These are phyloP conservation scores for Anarsia innoxiella DNA, from an alignment of 2,888 invertebrate genomes.

Conservation along the genomic window DNA sequence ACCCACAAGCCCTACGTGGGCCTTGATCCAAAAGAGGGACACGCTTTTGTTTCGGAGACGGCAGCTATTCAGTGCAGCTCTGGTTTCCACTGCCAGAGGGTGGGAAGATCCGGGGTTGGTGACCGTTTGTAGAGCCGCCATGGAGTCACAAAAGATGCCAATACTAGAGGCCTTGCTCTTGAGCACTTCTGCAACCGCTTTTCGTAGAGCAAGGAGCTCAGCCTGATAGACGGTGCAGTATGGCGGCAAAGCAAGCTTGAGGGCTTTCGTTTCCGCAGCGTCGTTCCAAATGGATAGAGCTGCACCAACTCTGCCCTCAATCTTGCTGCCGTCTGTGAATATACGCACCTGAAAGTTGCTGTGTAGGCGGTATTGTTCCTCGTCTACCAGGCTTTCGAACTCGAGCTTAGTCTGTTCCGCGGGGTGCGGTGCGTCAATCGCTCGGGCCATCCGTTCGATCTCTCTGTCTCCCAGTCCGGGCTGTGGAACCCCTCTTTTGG, in stretches of 20 bases:
- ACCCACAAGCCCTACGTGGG: slow-evolving; percentile 11
- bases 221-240: slow-evolving; percentile 5
- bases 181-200: background rate
- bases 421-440: slow-evolving; percentile 7
- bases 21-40: slow-evolving; percentile 11
- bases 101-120: slow-evolving; percentile 1
- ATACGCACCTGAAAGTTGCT: background rate
- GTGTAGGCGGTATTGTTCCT: background rate
- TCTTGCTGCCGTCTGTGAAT: background rate
- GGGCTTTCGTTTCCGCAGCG: background rate
- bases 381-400: slow-evolving; percentile 4
- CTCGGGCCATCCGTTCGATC: slow-evolving; percentile 13
- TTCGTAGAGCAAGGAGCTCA: background rate
- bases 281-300: background rate
- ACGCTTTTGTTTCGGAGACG: background rate
- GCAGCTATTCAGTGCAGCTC: background rate
- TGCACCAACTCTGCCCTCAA: background rate
- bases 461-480: slow-evolving; percentile 13
- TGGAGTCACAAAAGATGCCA: slow-evolving; percentile 7
- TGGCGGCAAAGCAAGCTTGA: background rate
- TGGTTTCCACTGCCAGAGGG: slow-evolving; percentile 1
- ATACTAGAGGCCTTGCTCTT: background rate
- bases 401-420: background rate
- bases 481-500: slow-evolving; percentile 10
- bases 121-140: slow-evolving; percentile 1